These are phyloP conservation scores for Dendrolimus punctatus DNA, from an alignment of 1,140 invertebrate genomes.

Conservation along the genomic window DNA sequence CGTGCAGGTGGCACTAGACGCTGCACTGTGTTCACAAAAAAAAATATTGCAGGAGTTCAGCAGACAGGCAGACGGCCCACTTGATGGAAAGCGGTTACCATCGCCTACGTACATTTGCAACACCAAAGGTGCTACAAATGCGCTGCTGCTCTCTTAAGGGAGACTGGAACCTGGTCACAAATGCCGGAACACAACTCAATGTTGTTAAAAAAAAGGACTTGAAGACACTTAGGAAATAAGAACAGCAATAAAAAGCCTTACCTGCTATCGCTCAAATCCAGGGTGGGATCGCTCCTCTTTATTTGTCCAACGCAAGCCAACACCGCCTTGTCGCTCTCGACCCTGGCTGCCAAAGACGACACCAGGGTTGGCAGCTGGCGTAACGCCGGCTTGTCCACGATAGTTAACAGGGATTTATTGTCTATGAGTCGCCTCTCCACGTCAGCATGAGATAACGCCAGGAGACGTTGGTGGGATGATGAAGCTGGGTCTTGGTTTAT, in stretches of 20 bases:
- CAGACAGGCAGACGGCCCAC: no score
- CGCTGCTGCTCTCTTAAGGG: no score
- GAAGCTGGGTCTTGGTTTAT: slow-evolving; percentile 87
- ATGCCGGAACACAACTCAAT: no score
- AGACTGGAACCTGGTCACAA: no score
- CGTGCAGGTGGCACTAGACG: no score
- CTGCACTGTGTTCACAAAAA: no score
- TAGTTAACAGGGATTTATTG: slow-evolving; percentile 91
- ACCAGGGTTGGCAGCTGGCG: slow-evolving; percentile 73
- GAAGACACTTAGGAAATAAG: no score
- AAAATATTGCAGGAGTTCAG: no score
- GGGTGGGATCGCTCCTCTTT: slow-evolving; percentile 69
- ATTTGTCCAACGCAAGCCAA: slow-evolving; percentile 76
- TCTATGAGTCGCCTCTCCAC: slow-evolving; percentile 92
- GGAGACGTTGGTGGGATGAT: slow-evolving; percentile 90
- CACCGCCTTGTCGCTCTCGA: slow-evolving; percentile 82
- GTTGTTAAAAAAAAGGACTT: no score
- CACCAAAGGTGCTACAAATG: no score
- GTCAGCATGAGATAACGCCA: slow-evolving; percentile 85
- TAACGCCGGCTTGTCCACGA: slow-evolving; percentile 81
- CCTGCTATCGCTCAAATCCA: slow-evolving; percentile 70
- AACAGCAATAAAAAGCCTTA: slow-evolving; percentile 15
- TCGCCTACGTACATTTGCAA: no score
- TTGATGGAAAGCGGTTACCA: no score
- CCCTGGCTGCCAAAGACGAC: slow-evolving; percentile 73